phyloP scores from a whole-genome alignment of 2,797 vertebrate genomes.

The Gastrophryne carolinensis region DNA sequence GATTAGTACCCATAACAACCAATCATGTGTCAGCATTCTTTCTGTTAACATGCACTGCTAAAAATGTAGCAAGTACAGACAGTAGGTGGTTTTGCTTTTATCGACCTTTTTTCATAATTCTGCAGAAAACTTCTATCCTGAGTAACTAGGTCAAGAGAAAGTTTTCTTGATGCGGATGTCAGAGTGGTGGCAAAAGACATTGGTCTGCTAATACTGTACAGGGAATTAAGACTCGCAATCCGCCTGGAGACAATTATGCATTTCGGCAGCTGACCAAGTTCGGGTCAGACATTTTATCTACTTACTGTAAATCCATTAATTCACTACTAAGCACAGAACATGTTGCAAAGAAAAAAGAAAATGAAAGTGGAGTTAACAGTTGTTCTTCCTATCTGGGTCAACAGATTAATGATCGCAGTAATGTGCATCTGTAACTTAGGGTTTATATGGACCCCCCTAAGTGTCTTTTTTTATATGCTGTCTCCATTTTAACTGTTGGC shows the following conservation, averaged over 20 bases:
- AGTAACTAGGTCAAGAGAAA: neutral
- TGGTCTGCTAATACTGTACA: neutral
- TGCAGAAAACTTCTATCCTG: neutral
- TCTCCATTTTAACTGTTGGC: no score
- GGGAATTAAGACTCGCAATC: slow-evolving; percentile 18
- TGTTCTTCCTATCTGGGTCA: neutral
- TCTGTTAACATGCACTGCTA: neutral
- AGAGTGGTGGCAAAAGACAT: neutral
- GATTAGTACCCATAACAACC: neutral
- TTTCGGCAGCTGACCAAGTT: slow-evolving; percentile 14
- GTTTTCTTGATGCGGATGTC: neutral
- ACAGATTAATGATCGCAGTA: neutral
- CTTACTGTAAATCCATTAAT: neutral
- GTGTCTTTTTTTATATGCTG: no score
- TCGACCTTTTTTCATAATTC: neutral
- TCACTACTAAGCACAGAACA: neutral
- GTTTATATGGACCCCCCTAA: no score
- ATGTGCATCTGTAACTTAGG: no score
- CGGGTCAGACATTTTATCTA: slow-evolving; percentile 11
- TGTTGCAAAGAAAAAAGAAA: neutral
- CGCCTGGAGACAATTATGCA: slow-evolving; percentile 14
- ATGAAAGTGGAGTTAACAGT: neutral
- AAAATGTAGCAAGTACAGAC: neutral
- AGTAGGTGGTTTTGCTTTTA: neutral
- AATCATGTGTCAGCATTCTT: neutral